These are phyloP conservation scores for Watsonalla cultraria DNA, from an alignment of 2,888 invertebrate species.

Conservation along the genomic window DNA sequence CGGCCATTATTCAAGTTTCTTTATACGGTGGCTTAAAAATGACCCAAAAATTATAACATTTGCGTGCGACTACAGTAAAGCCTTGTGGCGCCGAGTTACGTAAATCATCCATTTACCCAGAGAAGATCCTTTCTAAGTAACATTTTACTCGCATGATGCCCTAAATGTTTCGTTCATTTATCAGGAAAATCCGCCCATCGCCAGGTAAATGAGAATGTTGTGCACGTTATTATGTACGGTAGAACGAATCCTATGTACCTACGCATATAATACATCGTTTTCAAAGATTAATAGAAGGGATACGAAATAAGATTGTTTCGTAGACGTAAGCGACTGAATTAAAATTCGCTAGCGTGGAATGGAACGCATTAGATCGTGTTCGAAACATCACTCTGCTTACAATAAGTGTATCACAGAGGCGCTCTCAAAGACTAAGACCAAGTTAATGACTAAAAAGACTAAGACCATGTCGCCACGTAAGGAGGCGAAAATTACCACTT, in stretches of 20 bases:
- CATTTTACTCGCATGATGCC: background rate
- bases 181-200: background rate
- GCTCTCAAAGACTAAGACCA: too few relatives aligned
- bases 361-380: too few relatives aligned
- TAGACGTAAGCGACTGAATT: too few relatives aligned
- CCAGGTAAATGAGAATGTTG: background rate
- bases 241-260: background rate
- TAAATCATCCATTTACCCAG: background rate
- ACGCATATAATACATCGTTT: background rate
- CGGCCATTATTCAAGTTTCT: background rate
- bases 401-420: too few relatives aligned
- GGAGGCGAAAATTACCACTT: too few relatives aligned
- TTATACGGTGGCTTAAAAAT: background rate
- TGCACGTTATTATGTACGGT: background rate
- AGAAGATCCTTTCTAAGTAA: background rate
- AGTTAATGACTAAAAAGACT: too few relatives aligned
- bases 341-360: too few relatives aligned
- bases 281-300: background rate
- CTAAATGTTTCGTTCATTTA: background rate
- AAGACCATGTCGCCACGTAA: too few relatives aligned
- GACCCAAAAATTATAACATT: too few relatives aligned
- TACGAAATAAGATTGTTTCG: too few relatives aligned
- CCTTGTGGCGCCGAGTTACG: background rate
- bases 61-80: background rate
- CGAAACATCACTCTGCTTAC: too few relatives aligned